Evolutionary conservation across 2,113 vertebrate species (phyloP), one percentile per base, ranked within the genome.

Genomic region (Callospermophilus lateralis): DNA sequence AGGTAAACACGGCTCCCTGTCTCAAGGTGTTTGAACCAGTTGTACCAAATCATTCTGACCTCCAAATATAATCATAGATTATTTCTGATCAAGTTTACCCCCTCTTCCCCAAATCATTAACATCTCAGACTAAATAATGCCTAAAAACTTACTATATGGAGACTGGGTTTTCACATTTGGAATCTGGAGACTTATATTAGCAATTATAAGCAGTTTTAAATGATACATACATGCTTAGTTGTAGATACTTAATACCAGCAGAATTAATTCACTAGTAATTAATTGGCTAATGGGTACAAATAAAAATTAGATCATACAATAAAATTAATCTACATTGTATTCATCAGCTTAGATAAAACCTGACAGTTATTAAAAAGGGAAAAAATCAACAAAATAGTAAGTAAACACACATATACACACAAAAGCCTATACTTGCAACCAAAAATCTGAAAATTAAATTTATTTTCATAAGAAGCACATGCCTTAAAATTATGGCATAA

Each of bases 131-230:
- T 90, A 80, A 65, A 55, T 17, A 55, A 32, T 76, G 90, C 6
- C 15, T 72, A 53, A 32, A 89, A 26, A n/a, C 32, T 16, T 77
- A n/a, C 63, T 72, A 19, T 19, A 24, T 26, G 65, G 24, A 73
- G 63, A 45, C 67, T n/a, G 30, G n/a, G 32, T 32, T 65, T 90
- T 85, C 86, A 73, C n/a, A 63, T 78, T 70, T 70, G 79, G 12
- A 93, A 78, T 78, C 61, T 70, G 48, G 26, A 84, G 10, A 30
- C 24, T 77, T 68, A n/a, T 28, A 79, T 26, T 45, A 78, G 61
- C 39, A 89, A 89, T 68, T 81, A 74, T 55, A 78, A 93, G 63
- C 73, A 48, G 28, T 89, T 89, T 84, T 77, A 84, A 92, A 74
- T 24, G 48, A 55, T 42, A 58, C 79, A 51, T 58, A 39, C 42